Base-by-base conservation (phyloP, 2,888 invertebrate species). In the Dolichomitus sp. region DNA sequence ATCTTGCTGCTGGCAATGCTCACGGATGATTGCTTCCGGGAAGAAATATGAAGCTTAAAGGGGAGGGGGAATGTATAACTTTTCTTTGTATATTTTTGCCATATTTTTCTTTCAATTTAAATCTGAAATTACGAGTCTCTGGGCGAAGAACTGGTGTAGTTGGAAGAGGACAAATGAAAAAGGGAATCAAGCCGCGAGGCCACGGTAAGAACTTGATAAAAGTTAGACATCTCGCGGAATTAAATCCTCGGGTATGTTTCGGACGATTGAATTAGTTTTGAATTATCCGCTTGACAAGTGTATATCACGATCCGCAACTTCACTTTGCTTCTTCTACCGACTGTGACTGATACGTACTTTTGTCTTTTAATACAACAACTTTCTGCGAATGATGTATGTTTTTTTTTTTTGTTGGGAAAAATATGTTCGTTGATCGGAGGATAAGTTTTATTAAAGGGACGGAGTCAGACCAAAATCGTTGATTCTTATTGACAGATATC, bases 231-330 rank as follows among this genome's bases (percentile, higher is more conserved):
- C 70, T 68, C 73, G 66, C 27, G 78, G 70, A 84, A 84, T 86
- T 82, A 85, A 84, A 85, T 86, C 80, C 83, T 80, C 74, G 78
- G 68, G 50, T 82, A 80, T 83, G 82, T 85, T 84, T 75, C 84
- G 76, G 79, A 79, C 84, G 83, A 86, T 86, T 86, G 82, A 84
- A 85, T 86, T 82, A 82, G 84, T 85, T 86, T 86, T 84, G 74
- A 80, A 84, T 83, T 85, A 84, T 82, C 76, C 80, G 75, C 83
- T 82, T 54, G 79, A 79, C 73, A 61, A 74, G 70, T 75, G 66
- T 73, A 80, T 69, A 73, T 83, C 84, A 69, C 63, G 65, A 81
- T 72, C 72, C 80, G 61, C 42, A 63, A 45, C 65, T 66, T 61
- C 70, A 74, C 27, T 45, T 59, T 5, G 40, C n/a, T 68, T 61